Conservation (phyloP, 2,888 invertebrate genomes). For the Timema podura region DNA sequence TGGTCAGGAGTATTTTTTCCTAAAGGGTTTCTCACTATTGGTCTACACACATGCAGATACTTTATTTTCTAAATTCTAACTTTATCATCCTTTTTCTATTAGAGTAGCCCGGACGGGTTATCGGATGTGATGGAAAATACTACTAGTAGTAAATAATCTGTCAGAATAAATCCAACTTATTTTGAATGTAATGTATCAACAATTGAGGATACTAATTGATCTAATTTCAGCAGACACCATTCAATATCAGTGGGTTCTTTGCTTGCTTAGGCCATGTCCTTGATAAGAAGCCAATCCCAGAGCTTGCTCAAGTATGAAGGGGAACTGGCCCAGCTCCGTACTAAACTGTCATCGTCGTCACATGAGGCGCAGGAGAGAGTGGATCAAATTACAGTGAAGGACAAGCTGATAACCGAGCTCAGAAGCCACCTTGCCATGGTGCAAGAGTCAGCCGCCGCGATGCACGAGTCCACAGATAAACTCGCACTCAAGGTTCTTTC, state of each 20-base stretch:
- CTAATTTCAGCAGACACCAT: no score
- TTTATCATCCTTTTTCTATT: no score
- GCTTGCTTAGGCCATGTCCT: conserved; percentile 17
- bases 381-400: conserved; percentile 32
- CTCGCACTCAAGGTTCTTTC: conserved; percentile 35
- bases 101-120: no score
- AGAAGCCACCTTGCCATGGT: background rate
- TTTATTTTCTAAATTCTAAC: no score
- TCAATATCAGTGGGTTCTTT: background rate
- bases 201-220: no score
- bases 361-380: conserved; percentile 31
- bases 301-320: conserved; percentile 22
- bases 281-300: conserved; percentile 22
- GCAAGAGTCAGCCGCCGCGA: background rate
- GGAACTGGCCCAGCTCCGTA: conserved; percentile 21
- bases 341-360: conserved; percentile 25
- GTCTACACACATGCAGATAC: no score
- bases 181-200: no score
- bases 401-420: conserved; percentile 25
- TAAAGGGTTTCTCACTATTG: no score
- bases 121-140: no score
- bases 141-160: no score
- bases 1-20: no score
- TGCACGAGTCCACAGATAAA: conserved; percentile 41
- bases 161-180: no score